These are phyloP conservation scores for Pelagia noctiluca DNA, from an alignment of 30 jellyfish, hydroid and myxozoan species.

Conservation along the genomic window DNA sequence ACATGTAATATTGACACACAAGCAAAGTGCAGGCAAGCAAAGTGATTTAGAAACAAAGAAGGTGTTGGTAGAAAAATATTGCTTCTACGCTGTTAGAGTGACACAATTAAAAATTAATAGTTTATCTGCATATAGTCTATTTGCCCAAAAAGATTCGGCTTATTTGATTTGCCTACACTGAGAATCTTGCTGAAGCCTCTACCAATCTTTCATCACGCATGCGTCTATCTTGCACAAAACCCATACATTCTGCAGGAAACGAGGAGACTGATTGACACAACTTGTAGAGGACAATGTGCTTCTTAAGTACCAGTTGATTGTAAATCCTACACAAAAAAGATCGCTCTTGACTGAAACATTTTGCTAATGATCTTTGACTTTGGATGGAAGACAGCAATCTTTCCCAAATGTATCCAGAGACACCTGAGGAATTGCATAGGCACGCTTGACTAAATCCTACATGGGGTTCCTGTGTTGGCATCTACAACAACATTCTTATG, in stretches of 20 bases:
- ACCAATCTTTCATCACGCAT: conserved; percentile 5
- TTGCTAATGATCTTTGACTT: conserved; percentile 11
- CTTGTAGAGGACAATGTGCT: background rate
- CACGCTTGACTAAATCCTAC: conserved; percentile 29
- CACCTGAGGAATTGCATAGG: conserved; percentile 12
- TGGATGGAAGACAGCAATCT: conserved; percentile 15
- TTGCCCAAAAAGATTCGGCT: background rate
- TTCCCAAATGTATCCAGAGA: conserved; percentile 5
- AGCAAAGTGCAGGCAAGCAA: background rate
- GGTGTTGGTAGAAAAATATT: background rate
- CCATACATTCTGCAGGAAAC: conserved; percentile 25
- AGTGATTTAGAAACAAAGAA: background rate
- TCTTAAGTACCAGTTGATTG: conserved; percentile 5
- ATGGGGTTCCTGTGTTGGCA: conserved; percentile 11
- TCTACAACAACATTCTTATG: background rate
- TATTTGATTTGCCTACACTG: background rate
- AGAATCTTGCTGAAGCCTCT: conserved; percentile 9
- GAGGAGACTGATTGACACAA: conserved; percentile 1
- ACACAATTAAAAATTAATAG: background rate
- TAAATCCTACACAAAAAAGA: conserved; percentile 18
- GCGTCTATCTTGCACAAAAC: conserved; percentile 6
- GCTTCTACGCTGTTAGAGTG: background rate
- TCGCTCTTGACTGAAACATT: conserved; percentile 18
- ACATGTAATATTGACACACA: too few relatives aligned
- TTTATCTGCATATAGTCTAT: background rate